A percentile compares a stretch with the other conserved stretches of the same genome.
These are phyloP conservation scores for Apogon talboti DNA, from an alignment of 2,797 vertebrate genomes.

Conservation along the genomic window DNA sequence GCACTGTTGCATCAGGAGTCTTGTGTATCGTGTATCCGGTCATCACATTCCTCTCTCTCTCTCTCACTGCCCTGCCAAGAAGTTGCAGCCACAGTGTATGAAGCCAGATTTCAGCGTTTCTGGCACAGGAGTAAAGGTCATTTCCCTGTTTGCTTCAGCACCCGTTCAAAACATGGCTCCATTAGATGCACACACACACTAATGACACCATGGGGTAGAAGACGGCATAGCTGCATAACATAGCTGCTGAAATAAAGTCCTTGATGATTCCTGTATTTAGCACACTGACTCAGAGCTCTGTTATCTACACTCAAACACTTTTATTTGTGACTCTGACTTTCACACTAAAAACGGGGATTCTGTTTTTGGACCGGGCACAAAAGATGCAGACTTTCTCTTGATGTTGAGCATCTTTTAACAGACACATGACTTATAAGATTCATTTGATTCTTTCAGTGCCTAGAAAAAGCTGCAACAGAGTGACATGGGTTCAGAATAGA, in stretches of 20 bases:
- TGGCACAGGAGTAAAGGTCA: constrained; percentile 57
- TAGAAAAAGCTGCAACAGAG: neutral
- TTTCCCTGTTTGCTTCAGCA: constrained; percentile 29
- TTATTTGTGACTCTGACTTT: constrained; percentile 45
- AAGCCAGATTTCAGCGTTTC: constrained; percentile 77
- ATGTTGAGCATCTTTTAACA: neutral
- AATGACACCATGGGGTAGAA: constrained; percentile 1
- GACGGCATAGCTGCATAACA: constrained; percentile 13
- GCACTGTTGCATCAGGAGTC: constrained; percentile 82
- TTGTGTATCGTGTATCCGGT: constrained; percentile 78
- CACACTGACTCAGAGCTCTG: constrained; percentile 21
- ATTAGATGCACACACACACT: neutral
- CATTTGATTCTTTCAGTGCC: neutral
- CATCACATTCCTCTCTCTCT: constrained; percentile 73
- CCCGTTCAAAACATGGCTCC: neutral
- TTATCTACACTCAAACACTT: constrained; percentile 12
- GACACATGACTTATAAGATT: neutral
- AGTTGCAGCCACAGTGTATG: constrained; percentile 75
- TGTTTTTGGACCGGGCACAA: neutral
- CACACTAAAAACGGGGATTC: constrained; percentile 19
- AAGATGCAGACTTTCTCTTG: neutral
- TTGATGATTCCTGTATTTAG: constrained; percentile 47
- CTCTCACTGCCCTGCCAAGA: constrained; percentile 69
- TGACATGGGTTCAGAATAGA: neutral
- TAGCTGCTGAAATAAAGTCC: constrained; percentile 17